Percentiles rank a stretch among this genome's conserved stretches.
Evolutionary conservation across 1,140 invertebrate species (phyloP).

Genomic region (Atta texana): DNA sequence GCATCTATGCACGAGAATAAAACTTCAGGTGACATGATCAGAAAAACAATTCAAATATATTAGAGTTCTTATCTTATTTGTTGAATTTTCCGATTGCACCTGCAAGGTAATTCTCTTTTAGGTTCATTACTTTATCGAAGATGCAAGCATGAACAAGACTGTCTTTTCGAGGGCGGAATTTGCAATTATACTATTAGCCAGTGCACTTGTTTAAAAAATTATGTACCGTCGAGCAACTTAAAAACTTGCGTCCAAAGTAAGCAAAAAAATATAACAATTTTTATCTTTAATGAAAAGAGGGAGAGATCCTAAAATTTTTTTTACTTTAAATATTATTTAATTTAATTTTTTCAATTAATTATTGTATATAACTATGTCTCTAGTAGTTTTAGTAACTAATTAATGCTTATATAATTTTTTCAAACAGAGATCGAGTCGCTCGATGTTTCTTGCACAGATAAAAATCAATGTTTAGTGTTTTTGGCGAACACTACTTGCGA

Average conservation of each 20-base stretch:
- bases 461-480: slow-evolving; percentile 59
- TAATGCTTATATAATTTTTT: not conserved
- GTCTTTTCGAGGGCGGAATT: slow-evolving; percentile 29
- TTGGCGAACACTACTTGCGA: slow-evolving; percentile 57
- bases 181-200: slow-evolving; percentile 61
- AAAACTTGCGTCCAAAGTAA: slow-evolving; percentile 63
- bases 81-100: not conserved
- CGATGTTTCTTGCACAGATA: slow-evolving; percentile 43
- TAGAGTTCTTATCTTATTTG: not conserved
- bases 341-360: not conserved
- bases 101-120: not conserved
- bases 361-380: not conserved
- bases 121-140: not conserved
- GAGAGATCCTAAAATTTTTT: not conserved
- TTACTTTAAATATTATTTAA: not conserved
- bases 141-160: slow-evolving; percentile 61
- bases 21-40: slow-evolving; percentile 32
- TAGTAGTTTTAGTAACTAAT: not conserved
- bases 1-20: not conserved
- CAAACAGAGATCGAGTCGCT: slow-evolving; percentile 38
- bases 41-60: not conserved
- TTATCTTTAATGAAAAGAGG: not conserved
- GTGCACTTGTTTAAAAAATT: slow-evolving; percentile 56
- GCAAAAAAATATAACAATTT: not conserved
- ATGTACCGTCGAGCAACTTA: slow-evolving; percentile 36